These are phyloP conservation scores for Caligus rogercresseyi DNA, from an alignment of 1,140 invertebrate species.

Conservation along the genomic window DNA sequence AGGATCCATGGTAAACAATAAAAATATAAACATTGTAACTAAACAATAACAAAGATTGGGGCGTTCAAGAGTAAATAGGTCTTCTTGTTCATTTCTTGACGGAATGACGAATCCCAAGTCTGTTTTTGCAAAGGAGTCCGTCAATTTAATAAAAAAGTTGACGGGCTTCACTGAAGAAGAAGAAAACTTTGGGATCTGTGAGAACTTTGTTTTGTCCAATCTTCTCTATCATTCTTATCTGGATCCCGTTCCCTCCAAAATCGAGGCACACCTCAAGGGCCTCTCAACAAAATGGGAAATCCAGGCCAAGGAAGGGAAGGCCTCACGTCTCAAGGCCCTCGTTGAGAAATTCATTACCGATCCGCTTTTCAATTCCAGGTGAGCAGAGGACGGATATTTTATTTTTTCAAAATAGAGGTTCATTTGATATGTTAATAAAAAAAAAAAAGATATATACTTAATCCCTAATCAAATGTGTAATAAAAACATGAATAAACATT, in stretches of 20 bases:
- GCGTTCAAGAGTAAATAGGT: too few species aligned
- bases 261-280: background rate
- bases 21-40: too few species aligned
- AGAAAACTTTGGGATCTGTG: slow-evolving; percentile 18
- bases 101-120: background rate
- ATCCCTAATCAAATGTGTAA: too few species aligned
- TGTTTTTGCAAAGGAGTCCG: background rate
- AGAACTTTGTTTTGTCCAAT: slow-evolving; percentile 17
- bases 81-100: too few species aligned
- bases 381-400: background rate
- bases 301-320: background rate
- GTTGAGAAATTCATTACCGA: background rate
- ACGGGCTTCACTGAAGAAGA: slow-evolving; percentile 6
- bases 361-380: background rate
- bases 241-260: slow-evolving; percentile 1
- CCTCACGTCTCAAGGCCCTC: background rate
- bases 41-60: too few species aligned
- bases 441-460: background rate
- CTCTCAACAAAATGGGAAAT: slow-evolving; percentile 1
- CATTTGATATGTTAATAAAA: background rate
- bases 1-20: too few species aligned
- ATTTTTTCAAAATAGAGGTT: background rate
- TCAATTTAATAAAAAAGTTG: slow-evolving; percentile 6
- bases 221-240: slow-evolving; percentile 16
- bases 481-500: too few species aligned